Conservation (phyloP, 2,797 vertebrate species). For the Phrynocephalus vlangalii region DNA sequence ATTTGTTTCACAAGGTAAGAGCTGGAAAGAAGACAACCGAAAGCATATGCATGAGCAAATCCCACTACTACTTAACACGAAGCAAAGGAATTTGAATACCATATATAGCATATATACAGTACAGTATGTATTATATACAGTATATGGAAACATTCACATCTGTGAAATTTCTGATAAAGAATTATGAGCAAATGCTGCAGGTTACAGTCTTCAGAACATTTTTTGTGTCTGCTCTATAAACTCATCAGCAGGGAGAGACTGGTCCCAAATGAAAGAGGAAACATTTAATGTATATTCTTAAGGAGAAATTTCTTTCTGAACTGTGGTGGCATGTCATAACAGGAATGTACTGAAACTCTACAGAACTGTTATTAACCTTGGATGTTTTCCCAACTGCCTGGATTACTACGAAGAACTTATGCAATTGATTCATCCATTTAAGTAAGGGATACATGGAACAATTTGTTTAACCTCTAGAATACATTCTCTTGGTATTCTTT, state of each 20-base stretch:
- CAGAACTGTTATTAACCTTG: slow-evolving; percentile 17
- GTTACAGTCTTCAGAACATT: background rate
- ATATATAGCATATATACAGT: too few relatives aligned
- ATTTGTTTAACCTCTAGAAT: slow-evolving; percentile 11
- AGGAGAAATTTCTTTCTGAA: background rate
- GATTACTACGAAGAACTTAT: slow-evolving; percentile 1
- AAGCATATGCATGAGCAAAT: background rate
- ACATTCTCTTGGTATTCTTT: slow-evolving; percentile 34
- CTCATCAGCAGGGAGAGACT: background rate
- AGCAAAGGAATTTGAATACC: background rate
- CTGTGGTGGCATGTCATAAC: background rate
- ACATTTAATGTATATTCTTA: background rate
- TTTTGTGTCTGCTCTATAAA: background rate
- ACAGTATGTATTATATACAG: too few relatives aligned
- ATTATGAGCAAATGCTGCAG: background rate
- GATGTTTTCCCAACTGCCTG: slow-evolving; percentile 2
- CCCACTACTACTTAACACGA: background rate
- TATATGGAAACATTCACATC: too few relatives aligned
- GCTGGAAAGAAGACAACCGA: background rate
- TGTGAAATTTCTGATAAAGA: background rate
- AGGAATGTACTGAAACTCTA: background rate
- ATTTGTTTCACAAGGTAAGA: too few relatives aligned
- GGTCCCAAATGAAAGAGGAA: background rate
- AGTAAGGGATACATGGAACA: slow-evolving; percentile 26
- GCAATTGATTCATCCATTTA: slow-evolving; percentile 24